Conservation (phyloP, 2,113 vertebrate species). For the Ceyx cyanopectus region DNA sequence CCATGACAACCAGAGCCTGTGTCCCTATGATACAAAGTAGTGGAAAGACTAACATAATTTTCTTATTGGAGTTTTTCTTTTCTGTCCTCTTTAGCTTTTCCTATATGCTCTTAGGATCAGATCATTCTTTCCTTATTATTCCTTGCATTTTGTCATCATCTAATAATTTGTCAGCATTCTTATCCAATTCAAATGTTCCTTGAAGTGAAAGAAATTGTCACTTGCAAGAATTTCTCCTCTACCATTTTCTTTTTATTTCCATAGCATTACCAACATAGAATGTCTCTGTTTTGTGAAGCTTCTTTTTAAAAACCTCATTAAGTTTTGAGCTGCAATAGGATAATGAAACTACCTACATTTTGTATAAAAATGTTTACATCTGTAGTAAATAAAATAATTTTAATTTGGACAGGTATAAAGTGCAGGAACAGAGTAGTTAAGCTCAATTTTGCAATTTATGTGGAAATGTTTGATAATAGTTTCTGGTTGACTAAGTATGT, state of each 20-base stretch:
- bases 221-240: background rate
- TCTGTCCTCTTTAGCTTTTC: background rate
- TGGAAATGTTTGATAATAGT: background rate
- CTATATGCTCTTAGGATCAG: background rate
- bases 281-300: background rate
- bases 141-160: background rate
- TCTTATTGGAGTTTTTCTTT: background rate
- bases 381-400: background rate
- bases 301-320: background rate
- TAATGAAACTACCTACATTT: background rate
- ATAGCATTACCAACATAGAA: background rate
- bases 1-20: too few relatives aligned
- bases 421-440: background rate
- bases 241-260: background rate
- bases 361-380: background rate
- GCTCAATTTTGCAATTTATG: background rate
- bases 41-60: background rate
- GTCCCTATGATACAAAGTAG: background rate
- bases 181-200: background rate
- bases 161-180: background rate
- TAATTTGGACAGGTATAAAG: background rate
- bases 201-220: background rate
- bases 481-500: background rate
- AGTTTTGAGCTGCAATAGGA: background rate
- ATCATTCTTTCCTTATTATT: background rate